phyloP scores from a whole-genome alignment of 2,113 vertebrate genomes.

The Chaetura pelagica region DNA sequence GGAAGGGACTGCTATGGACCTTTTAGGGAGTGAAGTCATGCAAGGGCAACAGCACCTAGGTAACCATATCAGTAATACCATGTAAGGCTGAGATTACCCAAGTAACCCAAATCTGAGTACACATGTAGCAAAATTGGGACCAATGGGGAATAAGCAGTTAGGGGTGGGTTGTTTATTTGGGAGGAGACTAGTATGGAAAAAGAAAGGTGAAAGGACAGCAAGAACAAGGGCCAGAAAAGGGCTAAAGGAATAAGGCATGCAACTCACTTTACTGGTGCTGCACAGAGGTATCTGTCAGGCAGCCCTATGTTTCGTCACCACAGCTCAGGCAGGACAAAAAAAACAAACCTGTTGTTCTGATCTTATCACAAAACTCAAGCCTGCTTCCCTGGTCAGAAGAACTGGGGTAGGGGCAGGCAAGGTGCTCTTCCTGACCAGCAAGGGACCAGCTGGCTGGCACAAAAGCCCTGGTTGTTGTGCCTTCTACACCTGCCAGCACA shows the following conservation, averaged over 20 bases:
- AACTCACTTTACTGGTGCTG: not conserved
- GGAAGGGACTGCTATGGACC: not conserved
- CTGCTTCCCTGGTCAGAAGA: not conserved
- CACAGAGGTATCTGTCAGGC: not conserved
- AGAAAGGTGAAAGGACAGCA: not conserved
- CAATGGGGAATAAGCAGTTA: not conserved
- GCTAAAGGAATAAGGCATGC: not conserved
- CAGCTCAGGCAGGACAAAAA: not conserved
- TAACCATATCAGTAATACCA: not conserved
- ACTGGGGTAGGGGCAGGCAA: not conserved
- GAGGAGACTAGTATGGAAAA: not conserved
- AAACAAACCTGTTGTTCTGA: not conserved
- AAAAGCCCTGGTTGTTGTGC: not conserved
- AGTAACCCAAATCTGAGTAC: not conserved
- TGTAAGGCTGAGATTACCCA: not conserved
- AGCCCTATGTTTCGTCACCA: not conserved
- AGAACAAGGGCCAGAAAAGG: not conserved
- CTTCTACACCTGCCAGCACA: not conserved
- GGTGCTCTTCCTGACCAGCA: not conserved
- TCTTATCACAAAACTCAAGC: not conserved
- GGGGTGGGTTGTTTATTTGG: not conserved
- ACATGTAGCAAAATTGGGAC: not conserved
- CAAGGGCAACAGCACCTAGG: not conserved
- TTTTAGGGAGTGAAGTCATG: not conserved
- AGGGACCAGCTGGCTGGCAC: not conserved